Base-by-base conservation (phyloP, 2,888 invertebrate species). In the Achlya flavicornis region DNA sequence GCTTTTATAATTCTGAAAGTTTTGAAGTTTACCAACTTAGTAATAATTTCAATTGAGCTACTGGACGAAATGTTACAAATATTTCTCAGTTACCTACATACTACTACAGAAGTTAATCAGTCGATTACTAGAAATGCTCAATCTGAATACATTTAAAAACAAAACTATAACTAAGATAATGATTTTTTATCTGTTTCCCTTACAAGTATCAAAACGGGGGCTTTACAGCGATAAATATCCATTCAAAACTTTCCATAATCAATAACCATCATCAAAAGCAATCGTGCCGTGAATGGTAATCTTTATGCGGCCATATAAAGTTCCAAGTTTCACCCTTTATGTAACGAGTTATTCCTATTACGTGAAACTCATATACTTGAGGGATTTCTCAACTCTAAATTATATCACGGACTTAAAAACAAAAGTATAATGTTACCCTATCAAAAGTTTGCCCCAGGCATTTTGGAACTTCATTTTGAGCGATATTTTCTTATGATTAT, bases 401-500 rank as follows among this genome's bases (percentile, higher is more conserved):
- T 19, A 67, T 62, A 66, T 64, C 63, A 65, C n/a, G 19, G 38
- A 43, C 46, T 72, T 66, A 41, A 38, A 64, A 62, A 65, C 41
- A 64, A 12, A 53, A 59, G 43, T 41, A 57, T 60, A 68, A 61
- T 62, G 61, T 61, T 58, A 46, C 43, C 32, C 19, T 48, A 77
- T 80, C 81, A 79, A 76, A 75, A 66, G 64, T 59, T 61, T 61
- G 69, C 72, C 71, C 61, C 61, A 19, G 70, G 73, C 77, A 69
- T 69, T 72, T 69, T 67, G 68, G 73, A 74, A 75, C 70, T 67
- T 73, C 71, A 75, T 77, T 72, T 71, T 63, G 19, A 70, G 70
- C 68, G 71, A 79, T 80, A 78, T 81, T 83, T 79, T 77, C 77
- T 74, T 81, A 79, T 82, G 77, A 81, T 83, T 81, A 77, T 78